phyloP scores from a whole-genome alignment of 2,113 vertebrate genomes.

The Regulus satrapa region DNA sequence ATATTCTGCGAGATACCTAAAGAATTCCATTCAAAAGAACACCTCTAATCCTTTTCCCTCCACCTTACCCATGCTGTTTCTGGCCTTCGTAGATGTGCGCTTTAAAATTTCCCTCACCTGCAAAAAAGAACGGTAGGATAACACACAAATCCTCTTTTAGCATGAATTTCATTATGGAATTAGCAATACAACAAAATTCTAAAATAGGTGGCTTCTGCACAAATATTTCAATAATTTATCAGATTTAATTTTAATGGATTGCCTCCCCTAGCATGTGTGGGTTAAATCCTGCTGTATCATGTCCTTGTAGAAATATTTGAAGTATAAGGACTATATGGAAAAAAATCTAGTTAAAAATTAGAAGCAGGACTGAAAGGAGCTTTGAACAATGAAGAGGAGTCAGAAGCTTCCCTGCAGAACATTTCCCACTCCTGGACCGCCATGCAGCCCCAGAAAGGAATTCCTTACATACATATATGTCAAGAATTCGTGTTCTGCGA shows the following conservation, averaged over 20 bases:
- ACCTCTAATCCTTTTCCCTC: background rate
- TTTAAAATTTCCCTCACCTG: slow-evolving; percentile 95
- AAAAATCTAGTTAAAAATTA: background rate
- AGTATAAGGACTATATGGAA: background rate
- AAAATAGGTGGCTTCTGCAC: background rate
- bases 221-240: background rate
- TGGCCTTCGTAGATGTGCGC: slow-evolving; percentile 82
- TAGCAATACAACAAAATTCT: background rate
- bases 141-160: background rate
- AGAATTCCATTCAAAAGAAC: background rate
- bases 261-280: background rate
- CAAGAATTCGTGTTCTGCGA: background rate
- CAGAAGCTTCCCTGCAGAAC: background rate
- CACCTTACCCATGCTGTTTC: slow-evolving; percentile 90
- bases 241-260: background rate
- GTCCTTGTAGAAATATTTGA: background rate
- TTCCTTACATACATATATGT: background rate
- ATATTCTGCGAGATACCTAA: background rate
- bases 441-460: background rate
- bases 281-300: background rate
- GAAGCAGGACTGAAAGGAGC: background rate
- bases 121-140: background rate
- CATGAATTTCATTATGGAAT: background rate
- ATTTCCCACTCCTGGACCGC: background rate
- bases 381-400: background rate